These are phyloP conservation scores for Notarius lentiginosus DNA, from an alignment of 2,113 vertebrate species.

Conservation along the genomic window DNA sequence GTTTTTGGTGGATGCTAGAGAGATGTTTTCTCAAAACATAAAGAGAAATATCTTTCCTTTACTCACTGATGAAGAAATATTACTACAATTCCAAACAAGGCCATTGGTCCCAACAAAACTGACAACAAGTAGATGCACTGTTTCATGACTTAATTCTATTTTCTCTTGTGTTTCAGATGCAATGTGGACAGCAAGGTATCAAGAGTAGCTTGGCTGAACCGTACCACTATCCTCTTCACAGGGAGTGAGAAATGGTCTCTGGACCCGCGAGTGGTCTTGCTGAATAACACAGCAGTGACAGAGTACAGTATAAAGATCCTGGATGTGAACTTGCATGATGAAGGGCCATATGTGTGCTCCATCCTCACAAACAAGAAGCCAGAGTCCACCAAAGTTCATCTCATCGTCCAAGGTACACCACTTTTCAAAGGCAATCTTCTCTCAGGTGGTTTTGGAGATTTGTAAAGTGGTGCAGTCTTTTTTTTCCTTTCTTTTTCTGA, in stretches of 20 bases:
- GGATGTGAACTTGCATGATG: conserved; percentile 88
- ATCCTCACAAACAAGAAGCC: conserved; percentile 96
- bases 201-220: conserved; percentile 94
- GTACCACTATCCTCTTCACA: conserved; percentile 93
- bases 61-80: conserved; percentile 40
- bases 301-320: conserved; percentile 98
- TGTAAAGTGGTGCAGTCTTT: conserved; percentile 6
- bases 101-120: background rate
- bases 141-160: conserved; percentile 1
- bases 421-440: background rate
- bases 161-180: conserved; percentile 73
- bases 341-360: conserved; percentile 93
- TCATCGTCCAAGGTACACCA: conserved; percentile 90
- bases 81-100: background rate
- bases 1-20: background rate
- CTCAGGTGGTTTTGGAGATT: conserved; percentile 23
- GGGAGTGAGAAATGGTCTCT: conserved; percentile 96
- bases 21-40: background rate
- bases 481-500: background rate
- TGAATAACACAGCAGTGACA: conserved; percentile 89
- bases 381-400: conserved; percentile 89
- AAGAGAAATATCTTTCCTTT: background rate
- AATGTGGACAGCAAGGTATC: conserved; percentile 92
- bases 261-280: conserved; percentile 89
- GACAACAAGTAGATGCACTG: conserved; percentile 11